Base-by-base conservation (phyloP, 1,140 invertebrate species). In the Zaprionus nigranus region DNA sequence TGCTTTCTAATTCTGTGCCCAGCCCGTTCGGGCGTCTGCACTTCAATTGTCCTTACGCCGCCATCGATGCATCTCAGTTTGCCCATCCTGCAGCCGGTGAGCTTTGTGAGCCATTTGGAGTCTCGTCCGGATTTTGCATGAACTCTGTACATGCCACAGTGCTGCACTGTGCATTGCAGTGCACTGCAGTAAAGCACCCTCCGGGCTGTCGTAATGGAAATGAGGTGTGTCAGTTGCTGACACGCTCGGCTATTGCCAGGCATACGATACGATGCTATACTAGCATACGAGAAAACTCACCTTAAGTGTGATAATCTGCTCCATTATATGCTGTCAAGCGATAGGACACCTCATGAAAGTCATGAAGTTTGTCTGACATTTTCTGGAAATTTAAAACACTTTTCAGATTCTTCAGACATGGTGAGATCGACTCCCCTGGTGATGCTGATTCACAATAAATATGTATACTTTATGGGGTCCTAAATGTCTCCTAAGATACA, bases 41-140 rank as follows among this genome's bases (percentile, higher is more conserved):
- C 62, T 77, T 72, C 83, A 65, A 81, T 87, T 87, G 84, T 88
- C 84, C 84, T 90, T 88, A 75, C 64, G 61, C 66, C 63, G 61
- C 66, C 68, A 82, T 78, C 80, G 75, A 75, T 70, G 83, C 78
- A 82, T 80, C 87, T 64, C 67, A 71, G 66, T 78, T 69, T 72
- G 66, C 65, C 61, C 56, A 62, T 77, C 54, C 38, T 24, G 22
- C 40, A 40, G n/a, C n/a, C 30, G 46, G 46, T 22, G 46, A 51
- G 46, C 46, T 51, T 51, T 51, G 46, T 24, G 20, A 5, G 51
- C 43, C 57, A 64, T 46, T 34, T 54, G 60, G 61, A 57, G 22
- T 64, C 24, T 56, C n/a, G n/a, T 46, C 20, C 13, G 66, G 49
- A 40, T 62, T 62, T 62, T 12, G 22, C 43, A 28, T 38, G n/a